phyloP scores from a whole-genome alignment of 2,888 invertebrate species.

The Eupithecia inturbata region DNA sequence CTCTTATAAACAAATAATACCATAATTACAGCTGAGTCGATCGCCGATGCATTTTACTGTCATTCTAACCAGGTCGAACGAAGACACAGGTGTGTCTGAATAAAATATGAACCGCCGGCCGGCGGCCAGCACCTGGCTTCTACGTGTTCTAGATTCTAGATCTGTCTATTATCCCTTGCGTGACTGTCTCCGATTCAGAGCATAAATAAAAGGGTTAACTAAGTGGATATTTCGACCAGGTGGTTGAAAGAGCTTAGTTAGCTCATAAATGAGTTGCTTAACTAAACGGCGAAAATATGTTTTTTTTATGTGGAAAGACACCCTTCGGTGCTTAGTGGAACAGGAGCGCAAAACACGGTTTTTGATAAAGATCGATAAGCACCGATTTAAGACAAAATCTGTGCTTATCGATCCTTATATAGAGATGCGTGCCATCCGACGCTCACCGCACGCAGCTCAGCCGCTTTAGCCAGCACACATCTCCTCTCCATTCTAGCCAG shows the following conservation, averaged over 20 bases:
- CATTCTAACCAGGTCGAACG: slow-evolving; percentile 21
- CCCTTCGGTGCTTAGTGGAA: too few relatives aligned
- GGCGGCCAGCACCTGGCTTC: slow-evolving; percentile 17
- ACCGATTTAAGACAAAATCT: too few relatives aligned
- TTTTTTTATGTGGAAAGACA: too few relatives aligned
- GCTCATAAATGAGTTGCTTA: too few relatives aligned
- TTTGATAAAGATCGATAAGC: too few relatives aligned
- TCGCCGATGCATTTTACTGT: slow-evolving; percentile 27
- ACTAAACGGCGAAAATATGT: too few relatives aligned
- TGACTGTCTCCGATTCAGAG: background rate
- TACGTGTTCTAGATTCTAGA: slow-evolving; percentile 9
- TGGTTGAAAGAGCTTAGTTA: background rate
- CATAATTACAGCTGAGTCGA: slow-evolving; percentile 23
- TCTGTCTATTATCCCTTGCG: slow-evolving; percentile 4
- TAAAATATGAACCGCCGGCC: slow-evolving; percentile 15
- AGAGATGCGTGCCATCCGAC: too few relatives aligned
- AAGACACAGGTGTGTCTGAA: slow-evolving; percentile 23
- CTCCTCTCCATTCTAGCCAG: too few relatives aligned
- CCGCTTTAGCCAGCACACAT: too few relatives aligned
- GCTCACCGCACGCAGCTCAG: too few relatives aligned
- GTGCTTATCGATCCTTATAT: too few relatives aligned
- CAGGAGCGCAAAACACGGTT: too few relatives aligned
- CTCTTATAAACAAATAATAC: slow-evolving; percentile 6
- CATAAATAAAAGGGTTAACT: background rate
- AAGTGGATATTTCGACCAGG: background rate